Base-by-base conservation (phyloP, 2,888 invertebrate genomes). In the Leptopterna dolabrata region DNA sequence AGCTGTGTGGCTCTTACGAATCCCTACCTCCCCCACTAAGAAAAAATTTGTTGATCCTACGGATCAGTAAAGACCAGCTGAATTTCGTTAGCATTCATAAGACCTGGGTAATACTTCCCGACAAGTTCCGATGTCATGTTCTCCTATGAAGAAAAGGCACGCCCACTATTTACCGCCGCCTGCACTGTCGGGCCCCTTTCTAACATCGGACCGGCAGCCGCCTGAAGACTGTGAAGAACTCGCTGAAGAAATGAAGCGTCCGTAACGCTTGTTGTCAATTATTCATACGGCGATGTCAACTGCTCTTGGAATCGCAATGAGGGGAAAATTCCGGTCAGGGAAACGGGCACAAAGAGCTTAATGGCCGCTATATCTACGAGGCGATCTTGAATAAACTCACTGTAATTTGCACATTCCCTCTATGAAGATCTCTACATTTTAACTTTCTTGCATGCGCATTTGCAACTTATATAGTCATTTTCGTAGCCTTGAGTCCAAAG, bases 191-290 rank as follows among this genome's bases (percentile, higher is more conserved):
- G 63, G 7, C 7, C 19, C 55, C 55, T 55, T 55, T 55, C 55
- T 19, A n/a, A n/a, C n/a, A 24, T 63, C 19, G 1, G 7, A 27
- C 63, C 63, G 63, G 27, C 63, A 63, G 63, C 63, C 63, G 63
- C 63, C 55, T 63, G 19, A 63, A 63, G 24, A 27, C 63, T 63
- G 63, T 63, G 63, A 63, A 63, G 63, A 63, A 63, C 63, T 63
- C 24, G 63, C 27, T 19, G 24, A 63, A 63, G 63, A 63, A 63
- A 63, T 63, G 19, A 19, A 14, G 51, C 51, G 27, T 63, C 7
- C 63, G 63, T 63, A 63, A 63, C 63, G 63, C n/a, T n/a, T 16
- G 73, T 73, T 73, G 73, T 73, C 73, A 73, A 73, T 73, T 73
- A 73, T 73, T 73, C 73, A 73, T 73, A 73, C 73, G 36, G 14